Evolutionary conservation across 2,113 vertebrate species (phyloP), one percentile per base, ranked within the genome.

Genomic region (Pseudorhombus dupliciocellatus): DNA sequence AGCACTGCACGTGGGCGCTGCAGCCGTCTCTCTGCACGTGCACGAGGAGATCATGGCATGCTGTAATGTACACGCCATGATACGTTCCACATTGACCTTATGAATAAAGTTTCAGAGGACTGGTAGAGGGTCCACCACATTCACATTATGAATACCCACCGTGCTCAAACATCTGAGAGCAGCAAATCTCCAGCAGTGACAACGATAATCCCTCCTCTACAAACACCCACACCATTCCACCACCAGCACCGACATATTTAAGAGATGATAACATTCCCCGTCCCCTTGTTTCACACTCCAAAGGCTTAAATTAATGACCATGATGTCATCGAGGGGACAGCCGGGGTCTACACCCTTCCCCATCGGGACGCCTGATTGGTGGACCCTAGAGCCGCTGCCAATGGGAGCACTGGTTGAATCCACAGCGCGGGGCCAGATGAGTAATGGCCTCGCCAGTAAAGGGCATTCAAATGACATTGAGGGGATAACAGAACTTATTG

Each of bases 401-500:
- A 83, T 85, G 63, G 61, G 62, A 77, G 79, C 55, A 0, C 31
- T n/a, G 66, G 73, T 62, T 76, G 73, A 64, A 73, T 65, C 66
- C 60, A 55, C 70, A 16, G 73, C 42, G 28, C 3, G 70, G 74
- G 37, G 7, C 48, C 21, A 28, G 70, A 69, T 87, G 91, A 92
- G 73, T 91, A 90, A 90, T 88, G 84, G 80, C 63, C 64, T 42
- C 66, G 20, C 66, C 70, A 57, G 81, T 84, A 90, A 88, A 90
- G 90, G 89, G 84, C 89, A 88, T 91, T 87, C 70, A 83, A 69
- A 92, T 92, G 91, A 92, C 91, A 92, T 89, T 90, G 91, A 70
- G 70, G 76, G 73, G 86, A 93, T 91, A 92, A 91, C 89, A n/a
- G 78, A 91, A 91, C 84, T 90, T 84, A 91, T 85, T 91, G 92